Conservation (phyloP, 2,113 vertebrate species). For the Tamias sibiricus region DNA sequence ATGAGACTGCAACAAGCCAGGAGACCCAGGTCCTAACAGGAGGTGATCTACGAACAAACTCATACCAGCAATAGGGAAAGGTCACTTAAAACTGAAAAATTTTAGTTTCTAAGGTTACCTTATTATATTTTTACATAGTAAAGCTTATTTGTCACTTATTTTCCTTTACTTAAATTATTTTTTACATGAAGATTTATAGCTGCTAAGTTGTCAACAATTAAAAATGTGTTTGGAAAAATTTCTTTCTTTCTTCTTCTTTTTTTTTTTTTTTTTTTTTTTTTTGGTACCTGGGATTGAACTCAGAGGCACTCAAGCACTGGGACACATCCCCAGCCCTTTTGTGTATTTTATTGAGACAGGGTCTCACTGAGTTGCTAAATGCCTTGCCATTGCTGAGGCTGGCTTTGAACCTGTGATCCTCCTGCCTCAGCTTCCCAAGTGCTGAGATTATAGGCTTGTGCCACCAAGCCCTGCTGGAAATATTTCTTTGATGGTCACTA, state of each 20-base stretch:
- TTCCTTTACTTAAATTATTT: not conserved
- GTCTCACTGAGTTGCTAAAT: too few species aligned
- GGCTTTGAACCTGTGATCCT: too few species aligned
- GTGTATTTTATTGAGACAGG: too few species aligned
- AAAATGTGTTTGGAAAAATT: constrained; percentile 52
- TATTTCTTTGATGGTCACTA: constrained; percentile 45
- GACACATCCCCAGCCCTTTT: too few species aligned
- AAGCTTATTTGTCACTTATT: not conserved
- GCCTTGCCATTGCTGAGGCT: too few species aligned
- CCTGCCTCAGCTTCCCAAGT: too few species aligned
- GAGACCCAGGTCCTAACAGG: not conserved
- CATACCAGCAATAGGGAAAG: not conserved
- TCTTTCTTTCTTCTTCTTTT: too few species aligned
- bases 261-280: too few species aligned
- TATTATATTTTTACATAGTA: not conserved
- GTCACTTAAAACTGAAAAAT: not conserved
- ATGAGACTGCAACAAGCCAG: not conserved
- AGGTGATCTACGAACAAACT: not conserved
- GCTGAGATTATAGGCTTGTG: too few species aligned
- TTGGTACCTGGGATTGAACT: too few species aligned
- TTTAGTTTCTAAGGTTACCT: not conserved
- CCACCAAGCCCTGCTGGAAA: too few species aligned
- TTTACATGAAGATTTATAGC: constrained; percentile 51
- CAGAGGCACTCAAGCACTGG: too few species aligned
- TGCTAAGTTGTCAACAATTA: constrained; percentile 45